These are phyloP conservation scores for Terebella lapidaria DNA, from an alignment of 2,888 invertebrate genomes.

Conservation along the genomic window DNA sequence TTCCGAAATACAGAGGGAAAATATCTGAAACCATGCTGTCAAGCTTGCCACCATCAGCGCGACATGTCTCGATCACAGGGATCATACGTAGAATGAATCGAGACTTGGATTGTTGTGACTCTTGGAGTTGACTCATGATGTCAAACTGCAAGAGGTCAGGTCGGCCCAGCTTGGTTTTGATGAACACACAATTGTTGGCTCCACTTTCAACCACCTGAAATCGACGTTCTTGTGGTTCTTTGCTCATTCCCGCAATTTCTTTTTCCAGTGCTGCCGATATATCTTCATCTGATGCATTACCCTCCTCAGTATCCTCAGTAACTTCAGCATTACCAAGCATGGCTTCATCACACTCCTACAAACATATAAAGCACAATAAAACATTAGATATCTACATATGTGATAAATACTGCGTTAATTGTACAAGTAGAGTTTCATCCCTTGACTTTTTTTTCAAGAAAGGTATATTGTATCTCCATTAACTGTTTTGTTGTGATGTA, in stretches of 20 bases:
- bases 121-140: constrained; percentile 69
- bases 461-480: too few species aligned
- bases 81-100: constrained; percentile 73
- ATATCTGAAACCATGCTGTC: constrained; percentile 64
- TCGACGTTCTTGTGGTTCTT: constrained; percentile 4
- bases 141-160: constrained; percentile 68
- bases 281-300: constrained; percentile 28
- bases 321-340: background rate
- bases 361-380: too few species aligned
- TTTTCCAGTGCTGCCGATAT: constrained; percentile 47
- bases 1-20: constrained; percentile 65
- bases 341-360: background rate
- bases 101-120: constrained; percentile 67
- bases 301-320: background rate
- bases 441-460: too few species aligned
- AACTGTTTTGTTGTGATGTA: too few species aligned
- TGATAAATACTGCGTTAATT: too few species aligned
- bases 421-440: too few species aligned
- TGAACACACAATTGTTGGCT: constrained; percentile 79
- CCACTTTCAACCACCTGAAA: constrained; percentile 72
- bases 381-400: too few species aligned
- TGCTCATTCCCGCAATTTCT: constrained; percentile 26
- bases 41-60: constrained; percentile 72
- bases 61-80: constrained; percentile 75
- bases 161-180: constrained; percentile 69